Conservation (phyloP, 2,888 invertebrate genomes). For the Tineola bisselliella region DNA sequence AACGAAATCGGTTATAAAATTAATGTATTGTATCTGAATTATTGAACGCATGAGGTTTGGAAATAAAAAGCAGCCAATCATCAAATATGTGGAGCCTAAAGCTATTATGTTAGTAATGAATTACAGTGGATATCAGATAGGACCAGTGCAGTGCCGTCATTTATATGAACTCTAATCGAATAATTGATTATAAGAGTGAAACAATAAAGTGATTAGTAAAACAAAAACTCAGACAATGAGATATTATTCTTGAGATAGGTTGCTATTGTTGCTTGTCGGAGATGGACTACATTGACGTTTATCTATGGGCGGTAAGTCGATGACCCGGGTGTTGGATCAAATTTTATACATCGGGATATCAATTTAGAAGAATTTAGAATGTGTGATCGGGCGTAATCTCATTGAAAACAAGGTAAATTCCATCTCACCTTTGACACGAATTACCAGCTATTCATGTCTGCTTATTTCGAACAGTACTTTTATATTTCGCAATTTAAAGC, state of each 20-base stretch:
- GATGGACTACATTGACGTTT: conserved; percentile 14
- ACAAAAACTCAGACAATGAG: conserved; percentile 66
- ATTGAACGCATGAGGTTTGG: background rate
- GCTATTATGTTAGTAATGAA: conserved; percentile 38
- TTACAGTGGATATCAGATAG: conserved; percentile 45
- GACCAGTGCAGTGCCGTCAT: conserved; percentile 43
- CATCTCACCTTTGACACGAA: background rate
- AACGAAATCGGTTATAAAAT: background rate
- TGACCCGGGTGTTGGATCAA: background rate
- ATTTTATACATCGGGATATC: background rate
- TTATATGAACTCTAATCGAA: conserved; percentile 61
- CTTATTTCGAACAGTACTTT: no score
- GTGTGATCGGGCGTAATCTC: background rate
- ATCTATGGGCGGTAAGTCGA: conserved; percentile 13
- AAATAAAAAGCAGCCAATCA: background rate
- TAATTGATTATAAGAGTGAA: conserved; percentile 64
- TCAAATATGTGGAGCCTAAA: conserved; percentile 19
- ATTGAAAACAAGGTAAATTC: background rate
- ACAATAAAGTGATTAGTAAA: conserved; percentile 67
- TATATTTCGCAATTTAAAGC: no score
- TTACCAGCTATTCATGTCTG: background rate
- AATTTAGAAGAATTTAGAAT: background rate
- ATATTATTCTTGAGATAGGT: conserved; percentile 59
- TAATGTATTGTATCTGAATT: background rate
- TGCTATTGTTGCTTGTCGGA: conserved; percentile 41